A percentile compares a stretch with the other conserved stretches of the same genome.
Evolutionary conservation across 2,888 invertebrate genomes (phyloP).

Genomic region (Noctua pronuba): DNA sequence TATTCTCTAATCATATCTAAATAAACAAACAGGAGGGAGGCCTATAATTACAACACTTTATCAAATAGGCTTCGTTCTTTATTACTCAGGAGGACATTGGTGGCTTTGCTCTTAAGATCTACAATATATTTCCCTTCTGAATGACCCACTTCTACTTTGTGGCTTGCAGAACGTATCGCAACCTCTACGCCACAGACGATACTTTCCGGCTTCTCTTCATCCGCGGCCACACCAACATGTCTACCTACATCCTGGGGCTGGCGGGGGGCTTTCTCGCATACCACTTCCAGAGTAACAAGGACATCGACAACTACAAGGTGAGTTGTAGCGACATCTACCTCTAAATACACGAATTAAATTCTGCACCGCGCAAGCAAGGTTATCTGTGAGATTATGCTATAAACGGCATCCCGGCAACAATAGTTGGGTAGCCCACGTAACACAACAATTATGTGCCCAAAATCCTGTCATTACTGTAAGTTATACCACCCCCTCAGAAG

Average conservation of each 20-base stretch:
- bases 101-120: not conserved
- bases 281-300: constrained; percentile 77
- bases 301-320: constrained; percentile 78
- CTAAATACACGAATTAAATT: not conserved
- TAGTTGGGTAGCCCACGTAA: not conserved
- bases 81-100: not conserved
- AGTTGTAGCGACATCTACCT: not conserved
- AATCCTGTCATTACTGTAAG: not conserved
- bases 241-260: constrained; percentile 83
- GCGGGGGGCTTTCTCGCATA: constrained; percentile 83
- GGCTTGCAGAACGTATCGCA: constrained; percentile 76
- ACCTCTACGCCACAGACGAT: constrained; percentile 75
- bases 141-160: not conserved
- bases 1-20: not conserved
- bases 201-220: constrained; percentile 83
- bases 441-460: not conserved
- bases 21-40: not conserved
- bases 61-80: not conserved
- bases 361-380: not conserved
- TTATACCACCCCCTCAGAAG: constrained; percentile 68
- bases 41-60: not conserved
- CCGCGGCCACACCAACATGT: constrained; percentile 85
- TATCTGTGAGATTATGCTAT: not conserved
- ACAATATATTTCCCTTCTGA: not conserved
- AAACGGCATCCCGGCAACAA: not conserved